Conservation (phyloP, 2,888 invertebrate genomes). For the Ochlodes sylvanus region DNA sequence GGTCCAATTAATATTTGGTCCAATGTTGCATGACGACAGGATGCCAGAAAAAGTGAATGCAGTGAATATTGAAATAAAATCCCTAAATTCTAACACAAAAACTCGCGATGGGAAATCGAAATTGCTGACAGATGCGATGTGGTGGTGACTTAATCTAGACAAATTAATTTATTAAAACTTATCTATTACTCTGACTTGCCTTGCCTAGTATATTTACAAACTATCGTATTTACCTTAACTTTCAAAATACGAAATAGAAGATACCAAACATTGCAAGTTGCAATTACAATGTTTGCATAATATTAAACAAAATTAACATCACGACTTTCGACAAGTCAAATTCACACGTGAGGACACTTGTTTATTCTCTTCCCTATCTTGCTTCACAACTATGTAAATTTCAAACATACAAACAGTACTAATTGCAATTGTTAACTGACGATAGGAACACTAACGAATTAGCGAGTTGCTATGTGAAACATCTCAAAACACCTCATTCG, state of each 20-base stretch:
- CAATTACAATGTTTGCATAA: background rate
- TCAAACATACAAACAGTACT: conserved; percentile 18
- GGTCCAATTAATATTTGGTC: background rate
- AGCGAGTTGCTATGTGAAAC: background rate
- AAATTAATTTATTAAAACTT: too few relatives aligned
- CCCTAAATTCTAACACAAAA: too few relatives aligned
- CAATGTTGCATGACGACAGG: too few relatives aligned
- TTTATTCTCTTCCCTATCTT: conserved; percentile 21
- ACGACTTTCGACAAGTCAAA: conserved; percentile 7
- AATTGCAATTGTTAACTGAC: conserved; percentile 21
- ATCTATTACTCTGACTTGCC: too few relatives aligned
- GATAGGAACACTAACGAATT: background rate
- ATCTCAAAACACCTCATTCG: background rate
- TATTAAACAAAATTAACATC: background rate
- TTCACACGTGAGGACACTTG: conserved; percentile 13
- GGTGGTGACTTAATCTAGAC: too few relatives aligned
- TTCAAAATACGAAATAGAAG: background rate
- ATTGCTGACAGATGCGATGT: too few relatives aligned
- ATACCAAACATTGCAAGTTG: background rate
- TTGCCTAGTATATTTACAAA: too few relatives aligned
- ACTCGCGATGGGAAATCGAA: too few relatives aligned
- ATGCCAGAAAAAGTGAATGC: too few relatives aligned
- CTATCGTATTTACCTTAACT: too few relatives aligned
- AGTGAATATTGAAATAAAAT: too few relatives aligned
- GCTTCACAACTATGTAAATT: conserved; percentile 7